Conservation (phyloP, 2,797 vertebrate genomes). For the Mallotus villosus region DNA sequence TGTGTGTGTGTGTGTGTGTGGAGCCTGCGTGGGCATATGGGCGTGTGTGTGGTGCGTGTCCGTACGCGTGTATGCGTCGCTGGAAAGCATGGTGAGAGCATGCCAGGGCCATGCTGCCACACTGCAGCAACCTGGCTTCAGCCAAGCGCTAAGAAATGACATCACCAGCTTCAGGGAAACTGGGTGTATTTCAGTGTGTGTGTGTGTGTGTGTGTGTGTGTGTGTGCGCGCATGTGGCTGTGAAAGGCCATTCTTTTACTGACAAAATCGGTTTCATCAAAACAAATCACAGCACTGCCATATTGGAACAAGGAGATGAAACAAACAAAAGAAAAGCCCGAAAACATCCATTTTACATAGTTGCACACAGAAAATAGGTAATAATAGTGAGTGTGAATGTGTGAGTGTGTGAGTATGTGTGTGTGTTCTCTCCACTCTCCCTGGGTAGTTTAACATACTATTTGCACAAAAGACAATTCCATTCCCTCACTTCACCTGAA, state of each 20-base stretch:
- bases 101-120: slow-evolving; percentile 23
- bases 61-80: not conserved
- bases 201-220: not conserved
- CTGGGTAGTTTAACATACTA: not conserved
- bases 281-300: slow-evolving; percentile 3
- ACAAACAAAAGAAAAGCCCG: too few species aligned
- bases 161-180: slow-evolving; percentile 31
- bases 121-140: slow-evolving; percentile 26
- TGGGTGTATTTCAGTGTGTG: slow-evolving; percentile 7
- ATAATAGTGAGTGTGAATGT: not conserved
- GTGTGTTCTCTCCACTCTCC: not conserved
- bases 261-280: slow-evolving; percentile 6
- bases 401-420: slow-evolving; percentile 3
- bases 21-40: too few species aligned
- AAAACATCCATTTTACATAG: slow-evolving; percentile 2
- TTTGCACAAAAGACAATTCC: not conserved
- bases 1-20: not conserved
- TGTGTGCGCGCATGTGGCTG: not conserved
- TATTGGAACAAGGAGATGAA: slow-evolving; percentile 4
- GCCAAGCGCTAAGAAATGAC: slow-evolving; percentile 34
- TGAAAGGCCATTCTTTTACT: not conserved
- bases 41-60: slow-evolving; percentile 2
- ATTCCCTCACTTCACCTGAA: slow-evolving; percentile 19
- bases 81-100: slow-evolving; percentile 1
- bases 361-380: not conserved